phyloP scores from a whole-genome alignment of 2,888 invertebrate species.

The Agonopterix subpropinquella region DNA sequence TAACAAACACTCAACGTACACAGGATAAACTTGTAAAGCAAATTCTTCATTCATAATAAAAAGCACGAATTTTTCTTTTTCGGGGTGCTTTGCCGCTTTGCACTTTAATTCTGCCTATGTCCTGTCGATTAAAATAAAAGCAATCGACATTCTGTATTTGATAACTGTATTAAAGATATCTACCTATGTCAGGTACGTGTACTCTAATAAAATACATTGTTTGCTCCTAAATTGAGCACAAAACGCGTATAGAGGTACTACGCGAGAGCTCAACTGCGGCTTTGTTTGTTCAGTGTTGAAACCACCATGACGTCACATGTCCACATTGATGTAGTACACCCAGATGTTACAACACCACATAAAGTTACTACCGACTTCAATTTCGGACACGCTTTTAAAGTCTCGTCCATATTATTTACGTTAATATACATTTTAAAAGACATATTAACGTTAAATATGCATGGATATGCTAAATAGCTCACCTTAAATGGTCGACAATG shows the following conservation, averaged over 20 bases:
- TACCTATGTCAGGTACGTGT: too few relatives aligned
- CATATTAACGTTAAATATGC: slow-evolving; percentile 14
- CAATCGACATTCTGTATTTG: too few relatives aligned
- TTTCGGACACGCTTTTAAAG: slow-evolving; percentile 17
- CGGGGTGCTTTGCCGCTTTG: too few relatives aligned
- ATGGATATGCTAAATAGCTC: slow-evolving; percentile 16
- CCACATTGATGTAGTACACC: slow-evolving; percentile 20
- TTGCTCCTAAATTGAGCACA: slow-evolving; percentile 56
- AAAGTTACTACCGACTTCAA: slow-evolving; percentile 11
- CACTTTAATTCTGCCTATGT: too few relatives aligned
- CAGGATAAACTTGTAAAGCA: too few relatives aligned
- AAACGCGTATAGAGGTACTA: slow-evolving; percentile 23
- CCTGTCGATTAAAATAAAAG: too few relatives aligned
- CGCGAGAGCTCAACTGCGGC: slow-evolving; percentile 30
- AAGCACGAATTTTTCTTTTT: too few relatives aligned
- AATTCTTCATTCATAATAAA: too few relatives aligned
- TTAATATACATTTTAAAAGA: slow-evolving; percentile 14
- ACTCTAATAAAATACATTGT: slow-evolving; percentile 18
- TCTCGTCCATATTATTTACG: slow-evolving; percentile 12
- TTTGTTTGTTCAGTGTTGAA: slow-evolving; percentile 61
- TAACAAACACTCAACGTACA: too few relatives aligned
- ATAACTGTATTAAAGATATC: too few relatives aligned
- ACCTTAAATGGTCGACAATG: slow-evolving; percentile 15
- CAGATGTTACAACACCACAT: slow-evolving; percentile 36
- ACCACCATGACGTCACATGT: slow-evolving; percentile 49